Percentiles rank a stretch among this genome's conserved stretches.
phyloP scores from a whole-genome alignment of 2,797 vertebrate genomes.

The Artibeus lituratus region DNA sequence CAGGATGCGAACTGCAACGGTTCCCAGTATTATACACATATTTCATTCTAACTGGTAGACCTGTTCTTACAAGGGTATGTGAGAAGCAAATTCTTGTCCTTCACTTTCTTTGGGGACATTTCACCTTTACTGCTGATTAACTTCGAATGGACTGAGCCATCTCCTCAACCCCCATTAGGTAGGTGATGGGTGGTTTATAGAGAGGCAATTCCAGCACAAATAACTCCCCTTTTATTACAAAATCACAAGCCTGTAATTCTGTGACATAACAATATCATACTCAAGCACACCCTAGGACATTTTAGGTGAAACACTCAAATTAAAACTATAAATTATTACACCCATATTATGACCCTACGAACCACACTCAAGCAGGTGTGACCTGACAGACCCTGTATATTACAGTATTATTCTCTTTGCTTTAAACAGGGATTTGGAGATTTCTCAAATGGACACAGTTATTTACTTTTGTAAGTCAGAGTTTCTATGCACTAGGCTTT shows the following conservation, averaged over 20 bases:
- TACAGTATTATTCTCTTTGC: background rate
- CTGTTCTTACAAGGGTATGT: background rate
- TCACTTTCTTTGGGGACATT: background rate
- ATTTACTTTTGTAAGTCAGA: background rate
- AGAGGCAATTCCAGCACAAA: background rate
- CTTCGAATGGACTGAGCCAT: background rate
- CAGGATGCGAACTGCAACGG: background rate
- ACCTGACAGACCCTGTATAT: background rate
- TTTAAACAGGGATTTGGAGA: background rate
- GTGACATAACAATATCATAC: too few species aligned
- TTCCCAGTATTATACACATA: constrained; percentile 11
- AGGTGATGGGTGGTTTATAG: background rate
- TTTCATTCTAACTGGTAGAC: constrained; percentile 27
- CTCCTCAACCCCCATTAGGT: background rate
- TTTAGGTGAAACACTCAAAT: too few species aligned
- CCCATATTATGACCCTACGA: too few species aligned
- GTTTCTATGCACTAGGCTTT: background rate
- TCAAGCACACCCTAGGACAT: too few species aligned
- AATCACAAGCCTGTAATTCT: too few species aligned
- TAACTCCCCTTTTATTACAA: background rate
- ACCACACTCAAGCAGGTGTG: too few species aligned
- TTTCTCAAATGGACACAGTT: background rate
- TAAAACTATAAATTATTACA: too few species aligned
- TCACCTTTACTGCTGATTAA: constrained; percentile 10
- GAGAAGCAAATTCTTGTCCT: background rate